phyloP scores from a whole-genome alignment of 2,888 invertebrate species.

The Amphimallon solstitiale region DNA sequence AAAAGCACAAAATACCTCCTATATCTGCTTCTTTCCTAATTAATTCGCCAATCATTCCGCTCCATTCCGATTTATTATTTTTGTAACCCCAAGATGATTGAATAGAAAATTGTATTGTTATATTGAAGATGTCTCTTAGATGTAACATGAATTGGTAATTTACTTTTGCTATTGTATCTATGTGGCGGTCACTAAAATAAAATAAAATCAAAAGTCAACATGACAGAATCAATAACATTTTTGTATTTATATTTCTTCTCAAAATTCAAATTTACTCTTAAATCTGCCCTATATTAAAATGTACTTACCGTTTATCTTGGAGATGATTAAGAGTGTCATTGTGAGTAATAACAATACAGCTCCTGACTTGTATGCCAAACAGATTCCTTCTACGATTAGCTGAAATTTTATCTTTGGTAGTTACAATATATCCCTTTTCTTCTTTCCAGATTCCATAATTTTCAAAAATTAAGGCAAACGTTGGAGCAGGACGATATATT shows the following conservation, averaged over 20 bases:
- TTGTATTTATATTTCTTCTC: neutral
- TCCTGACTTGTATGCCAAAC: conserved; percentile 63
- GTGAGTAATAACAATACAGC: conserved; percentile 70
- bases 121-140: conserved; percentile 69
- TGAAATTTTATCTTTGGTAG: conserved; percentile 39
- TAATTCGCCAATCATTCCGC: conserved; percentile 73
- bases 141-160: conserved; percentile 71
- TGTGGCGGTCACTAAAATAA: conserved; percentile 61
- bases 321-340: conserved; percentile 70
- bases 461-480: conserved; percentile 49
- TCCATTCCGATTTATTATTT: conserved; percentile 68
- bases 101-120: conserved; percentile 66
- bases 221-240: neutral
- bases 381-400: conserved; percentile 65
- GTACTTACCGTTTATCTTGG: conserved; percentile 66
- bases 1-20: conserved; percentile 64
- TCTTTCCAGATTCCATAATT: conserved; percentile 51
- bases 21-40: conserved; percentile 70
- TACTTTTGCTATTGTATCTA: conserved; percentile 73
- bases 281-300: neutral
- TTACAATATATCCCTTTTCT: conserved; percentile 35
- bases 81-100: conserved; percentile 72
- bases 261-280: neutral
- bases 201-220: neutral
- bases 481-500: conserved; percentile 52